Conservation (phyloP, 1,140 invertebrate species). For the Venturia canescens region DNA sequence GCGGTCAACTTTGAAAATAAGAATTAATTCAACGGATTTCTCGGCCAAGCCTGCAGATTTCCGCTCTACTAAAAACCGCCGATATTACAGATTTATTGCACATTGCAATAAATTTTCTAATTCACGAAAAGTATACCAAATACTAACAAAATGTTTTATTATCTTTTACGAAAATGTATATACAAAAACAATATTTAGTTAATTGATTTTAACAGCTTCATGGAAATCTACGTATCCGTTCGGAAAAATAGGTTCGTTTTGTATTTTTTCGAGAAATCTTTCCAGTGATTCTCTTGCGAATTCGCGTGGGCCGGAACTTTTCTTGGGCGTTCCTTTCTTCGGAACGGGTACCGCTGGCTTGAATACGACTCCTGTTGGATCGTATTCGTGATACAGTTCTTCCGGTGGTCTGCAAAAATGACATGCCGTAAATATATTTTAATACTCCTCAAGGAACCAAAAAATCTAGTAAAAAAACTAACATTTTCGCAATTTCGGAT, state of each 20-base stretch:
- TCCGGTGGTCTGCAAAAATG: slow-evolving; percentile 36
- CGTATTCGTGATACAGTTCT: slow-evolving; percentile 48
- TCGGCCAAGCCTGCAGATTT: no score
- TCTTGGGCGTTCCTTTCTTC: slow-evolving; percentile 43
- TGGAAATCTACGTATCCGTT: slow-evolving; percentile 31
- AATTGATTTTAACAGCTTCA: slow-evolving; percentile 21
- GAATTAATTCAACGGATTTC: no score
- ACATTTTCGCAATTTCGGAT: slow-evolving; percentile 81
- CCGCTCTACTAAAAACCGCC: no score
- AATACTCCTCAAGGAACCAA: background rate
- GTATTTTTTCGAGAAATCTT: slow-evolving; percentile 22
- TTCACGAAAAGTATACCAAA: no score
- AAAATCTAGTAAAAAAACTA: slow-evolving; percentile 60
- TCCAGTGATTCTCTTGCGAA: slow-evolving; percentile 21
- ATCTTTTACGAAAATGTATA: background rate
- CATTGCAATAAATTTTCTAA: no score
- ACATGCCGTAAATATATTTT: background rate
- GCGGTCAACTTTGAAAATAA: no score
- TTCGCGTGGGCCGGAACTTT: slow-evolving; percentile 27
- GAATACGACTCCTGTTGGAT: slow-evolving; percentile 47
- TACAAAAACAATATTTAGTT: background rate
- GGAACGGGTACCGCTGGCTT: slow-evolving; percentile 51
- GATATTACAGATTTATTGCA: no score
- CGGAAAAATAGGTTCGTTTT: slow-evolving; percentile 17
- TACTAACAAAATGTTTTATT: no score